phyloP scores from a whole-genome alignment of 1,140 invertebrate species.

The Epicauta chinensis region DNA sequence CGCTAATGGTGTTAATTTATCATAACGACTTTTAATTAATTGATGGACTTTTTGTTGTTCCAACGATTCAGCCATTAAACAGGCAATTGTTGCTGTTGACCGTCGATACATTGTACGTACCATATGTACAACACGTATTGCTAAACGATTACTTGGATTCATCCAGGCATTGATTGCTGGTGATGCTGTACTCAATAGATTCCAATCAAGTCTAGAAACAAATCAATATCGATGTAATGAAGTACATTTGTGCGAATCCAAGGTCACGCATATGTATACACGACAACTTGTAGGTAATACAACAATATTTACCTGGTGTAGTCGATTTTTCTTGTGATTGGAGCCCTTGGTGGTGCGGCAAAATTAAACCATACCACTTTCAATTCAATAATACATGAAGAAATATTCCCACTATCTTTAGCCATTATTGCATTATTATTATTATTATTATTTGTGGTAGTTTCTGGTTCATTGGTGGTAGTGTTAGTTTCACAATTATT shows the following conservation, averaged over 20 bases:
- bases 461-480: neutral
- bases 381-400: slow-evolving; percentile 78
- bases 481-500: neutral
- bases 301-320: slow-evolving; percentile 65
- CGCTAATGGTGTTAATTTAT: slow-evolving; percentile 78
- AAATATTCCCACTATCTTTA: slow-evolving; percentile 60
- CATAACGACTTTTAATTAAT: slow-evolving; percentile 85
- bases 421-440: slow-evolving; percentile 23
- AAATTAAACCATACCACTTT: slow-evolving; percentile 96
- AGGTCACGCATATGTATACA: no score
- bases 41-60: slow-evolving; percentile 79
- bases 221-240: slow-evolving; percentile 43
- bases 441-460: slow-evolving; percentile 16
- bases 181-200: slow-evolving; percentile 89
- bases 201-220: slow-evolving; percentile 72
- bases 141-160: slow-evolving; percentile 87
- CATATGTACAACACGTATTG: slow-evolving; percentile 74
- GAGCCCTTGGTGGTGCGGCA: slow-evolving; percentile 88
- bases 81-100: slow-evolving; percentile 83
- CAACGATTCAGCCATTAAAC: slow-evolving; percentile 89
- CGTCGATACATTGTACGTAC: slow-evolving; percentile 67
- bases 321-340: slow-evolving; percentile 92
- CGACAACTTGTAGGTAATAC: no score
- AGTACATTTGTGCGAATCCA: no score
- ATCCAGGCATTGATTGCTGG: slow-evolving; percentile 97